These are phyloP conservation scores for Meloidogyne exigua DNA, from an alignment of 1,140 invertebrate genomes.

Conservation along the genomic window DNA sequence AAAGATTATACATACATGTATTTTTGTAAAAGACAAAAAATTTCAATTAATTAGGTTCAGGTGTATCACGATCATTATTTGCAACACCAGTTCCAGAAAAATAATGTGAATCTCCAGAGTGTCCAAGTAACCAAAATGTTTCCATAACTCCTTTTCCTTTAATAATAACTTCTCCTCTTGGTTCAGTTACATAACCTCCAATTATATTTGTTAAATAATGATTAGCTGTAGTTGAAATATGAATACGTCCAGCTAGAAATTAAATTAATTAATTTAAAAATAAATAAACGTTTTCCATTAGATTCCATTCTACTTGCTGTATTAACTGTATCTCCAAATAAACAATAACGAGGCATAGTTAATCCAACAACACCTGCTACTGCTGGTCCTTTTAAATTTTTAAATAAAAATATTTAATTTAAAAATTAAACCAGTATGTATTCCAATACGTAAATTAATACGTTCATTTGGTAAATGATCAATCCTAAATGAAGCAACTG, in stretches of 20 bases:
- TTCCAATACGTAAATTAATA: conserved; percentile 74
- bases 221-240: conserved; percentile 25
- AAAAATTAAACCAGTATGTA: conserved; percentile 76
- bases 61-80: not conserved
- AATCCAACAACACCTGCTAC: conserved; percentile 49
- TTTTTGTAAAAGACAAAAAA: no score
- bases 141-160: conserved; percentile 45
- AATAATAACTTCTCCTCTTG: conserved; percentile 36
- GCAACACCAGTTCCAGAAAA: not conserved
- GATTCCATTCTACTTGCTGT: conserved; percentile 69
- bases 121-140: conserved; percentile 42
- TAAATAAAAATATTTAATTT: conserved; percentile 9
- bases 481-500: conserved; percentile 30
- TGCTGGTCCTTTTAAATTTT: conserved; percentile 11
- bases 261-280: not conserved
- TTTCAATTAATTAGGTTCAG: not conserved
- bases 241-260: conserved; percentile 18
- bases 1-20: no score
- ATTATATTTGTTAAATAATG: conserved; percentile 29
- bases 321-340: conserved; percentile 74
- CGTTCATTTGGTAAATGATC: conserved; percentile 37
- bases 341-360: conserved; percentile 76
- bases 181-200: conserved; percentile 36
- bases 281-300: conserved; percentile 65
- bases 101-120: conserved; percentile 8